Evolutionary conservation across 2,888 invertebrate species (phyloP), one percentile per base, ranked within the genome.

Genomic region (Drosophila merina): DNA sequence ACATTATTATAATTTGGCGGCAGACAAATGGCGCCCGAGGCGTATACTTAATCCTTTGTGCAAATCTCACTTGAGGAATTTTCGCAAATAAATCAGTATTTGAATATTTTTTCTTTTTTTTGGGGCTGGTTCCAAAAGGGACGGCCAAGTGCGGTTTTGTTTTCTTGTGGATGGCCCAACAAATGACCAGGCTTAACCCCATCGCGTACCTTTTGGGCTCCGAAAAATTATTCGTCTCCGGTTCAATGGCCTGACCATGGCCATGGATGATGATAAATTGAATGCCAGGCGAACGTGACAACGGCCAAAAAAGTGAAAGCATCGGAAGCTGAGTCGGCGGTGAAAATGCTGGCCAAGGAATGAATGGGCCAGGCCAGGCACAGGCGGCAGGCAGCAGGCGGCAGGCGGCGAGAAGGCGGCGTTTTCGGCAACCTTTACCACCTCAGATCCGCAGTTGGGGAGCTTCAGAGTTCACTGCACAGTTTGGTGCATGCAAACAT

Each of bases 191-290:
- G 52, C 68, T 38, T 64, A 64, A 67, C 51, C 64, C 63, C 63
- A 44, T 63, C 63, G 50, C 50, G 10, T 67, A 67, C 51, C 74
- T 55, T 51, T 57, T 12, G 25, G 47, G 38, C 6, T 9, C 40
- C 36, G 10, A 49, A 48, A 49, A 12, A 25, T 12, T 55, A 36
- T 42, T 38, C 14, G 49, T 25, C 44, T 42, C 9, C 52, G 47
- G 82, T 88, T 88, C 88, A 88, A 76, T 64, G 88, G 58, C 72
- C 82, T 26, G 30, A 8, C 36, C 52, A 62, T 67, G 70, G 56
- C 72, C 79, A 70, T 83, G 50, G 84, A 83, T 84, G 84, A 83
- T 84, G 88, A 88, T 86, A 88, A 88, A 85, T 88, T 77, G 74
- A 76, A 74, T 57, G 68, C 71, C 64, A 50, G 73, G 71, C 73